These are phyloP conservation scores for Campoplex nolae DNA, from an alignment of 2,888 invertebrate genomes.

Conservation along the genomic window DNA sequence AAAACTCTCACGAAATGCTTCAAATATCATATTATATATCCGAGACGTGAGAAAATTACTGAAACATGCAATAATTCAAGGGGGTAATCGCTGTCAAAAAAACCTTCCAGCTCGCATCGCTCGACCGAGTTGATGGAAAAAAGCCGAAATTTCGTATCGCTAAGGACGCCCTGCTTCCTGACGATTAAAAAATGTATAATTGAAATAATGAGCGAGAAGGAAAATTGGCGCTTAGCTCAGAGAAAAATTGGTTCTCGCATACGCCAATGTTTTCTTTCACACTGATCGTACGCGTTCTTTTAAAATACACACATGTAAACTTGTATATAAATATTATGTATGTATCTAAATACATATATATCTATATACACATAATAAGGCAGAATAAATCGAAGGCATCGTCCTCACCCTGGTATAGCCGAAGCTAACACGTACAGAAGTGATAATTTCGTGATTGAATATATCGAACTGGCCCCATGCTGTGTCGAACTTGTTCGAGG, in stretches of 20 bases:
- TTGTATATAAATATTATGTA: slow-evolving; percentile 1
- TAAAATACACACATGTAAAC: slow-evolving; percentile 10
- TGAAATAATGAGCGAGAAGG: slow-evolving; percentile 22
- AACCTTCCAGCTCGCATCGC: too few species aligned
- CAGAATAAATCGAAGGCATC: slow-evolving; percentile 33
- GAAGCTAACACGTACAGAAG: slow-evolving; percentile 80
- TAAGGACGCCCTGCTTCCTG: too few species aligned
- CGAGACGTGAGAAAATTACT: too few species aligned
- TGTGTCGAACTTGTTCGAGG: slow-evolving; percentile 80
- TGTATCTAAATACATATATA: background rate
- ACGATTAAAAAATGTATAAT: slow-evolving; percentile 29
- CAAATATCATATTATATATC: too few species aligned
- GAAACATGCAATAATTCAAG: too few species aligned
- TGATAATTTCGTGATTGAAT: slow-evolving; percentile 84
- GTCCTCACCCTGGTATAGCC: slow-evolving; percentile 54
- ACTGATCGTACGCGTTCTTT: slow-evolving; percentile 6
- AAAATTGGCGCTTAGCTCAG: slow-evolving; percentile 22
- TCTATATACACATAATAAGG: slow-evolving; percentile 11
- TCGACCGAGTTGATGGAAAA: too few species aligned
- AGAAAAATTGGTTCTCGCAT: slow-evolving; percentile 28
- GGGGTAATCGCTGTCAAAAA: too few species aligned
- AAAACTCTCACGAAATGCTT: too few species aligned
- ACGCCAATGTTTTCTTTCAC: slow-evolving; percentile 33
- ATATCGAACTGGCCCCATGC: slow-evolving; percentile 83
- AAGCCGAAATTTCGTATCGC: too few species aligned